These are phyloP conservation scores for Epinotia nisella DNA, from an alignment of 2,888 invertebrate genomes.

Conservation along the genomic window DNA sequence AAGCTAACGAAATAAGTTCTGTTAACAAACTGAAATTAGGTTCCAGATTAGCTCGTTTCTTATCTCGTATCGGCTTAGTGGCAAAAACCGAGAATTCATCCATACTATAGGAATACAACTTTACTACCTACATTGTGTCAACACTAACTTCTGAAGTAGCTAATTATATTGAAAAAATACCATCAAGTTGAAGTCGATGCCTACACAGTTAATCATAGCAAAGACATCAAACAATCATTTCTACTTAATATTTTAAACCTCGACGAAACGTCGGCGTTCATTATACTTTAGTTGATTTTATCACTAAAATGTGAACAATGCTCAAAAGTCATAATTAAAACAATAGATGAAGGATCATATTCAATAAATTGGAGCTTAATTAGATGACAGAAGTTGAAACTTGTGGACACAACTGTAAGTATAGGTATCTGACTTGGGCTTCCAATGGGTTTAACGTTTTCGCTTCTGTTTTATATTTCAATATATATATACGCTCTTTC, in stretches of 20 bases:
- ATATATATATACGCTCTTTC: no score
- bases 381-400: not conserved
- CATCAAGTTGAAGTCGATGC: not conserved
- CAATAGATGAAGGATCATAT: slow-evolving; percentile 1
- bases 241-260: not conserved
- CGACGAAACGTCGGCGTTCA: not conserved
- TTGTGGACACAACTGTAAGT: not conserved
- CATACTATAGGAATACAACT: not conserved
- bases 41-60: not conserved
- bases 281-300: slow-evolving; percentile 1
- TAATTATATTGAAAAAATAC: not conserved
- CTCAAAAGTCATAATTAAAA: not conserved
- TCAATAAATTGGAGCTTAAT: slow-evolving; percentile 3
- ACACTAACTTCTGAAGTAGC: not conserved
- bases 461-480: not conserved
- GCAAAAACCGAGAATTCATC: not conserved
- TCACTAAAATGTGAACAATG: not conserved
- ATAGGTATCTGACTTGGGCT: not conserved
- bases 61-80: not conserved
- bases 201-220: not conserved
- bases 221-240: not conserved
- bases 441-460: not conserved
- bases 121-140: no score
- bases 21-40: not conserved
- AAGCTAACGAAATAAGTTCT: not conserved